Evolutionary conservation across 2,888 invertebrate species (phyloP), one percentile per base, ranked within the genome.

Genomic region (Conchocele bisecta): DNA sequence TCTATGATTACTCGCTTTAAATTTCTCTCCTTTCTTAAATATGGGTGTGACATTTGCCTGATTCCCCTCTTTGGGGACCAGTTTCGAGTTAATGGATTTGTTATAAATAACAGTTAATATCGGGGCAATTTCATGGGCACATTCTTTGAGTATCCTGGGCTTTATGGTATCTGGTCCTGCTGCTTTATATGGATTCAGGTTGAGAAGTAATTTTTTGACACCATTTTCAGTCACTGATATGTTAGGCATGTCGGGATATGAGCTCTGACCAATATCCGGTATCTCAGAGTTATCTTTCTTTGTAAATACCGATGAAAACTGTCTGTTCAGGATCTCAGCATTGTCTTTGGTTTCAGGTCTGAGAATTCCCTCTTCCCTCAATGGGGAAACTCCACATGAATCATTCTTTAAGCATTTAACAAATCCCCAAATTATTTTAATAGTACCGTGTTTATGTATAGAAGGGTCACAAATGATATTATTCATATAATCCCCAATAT

Each of bases 111-210:
- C 37, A 1, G 64, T 46, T 7, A 46, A 28, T 1, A 53, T 41
- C 9, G 39, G 60, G n/a, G 60, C 46, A 24, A 60, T 37, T 20
- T 48, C 50, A 31, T 60, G 28, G 24, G 42, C 42, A 51, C 42
- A 53, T 39, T 53, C 53, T 31, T 53, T 61, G 11, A 61, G 33
- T 24, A 61, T 53, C 3, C 53, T 37, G 3, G 51, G 26, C 13
- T 31, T 53, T 13, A 61, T 50, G 7, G 28, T 13, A 48, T 63
- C 63, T 13, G 42, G 63, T 1, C 54, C 44, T 15, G 54, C 54
- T 20, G 63, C 63, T 46, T 63, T 54, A 22, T 54, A 46, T 5
- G 54, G 54, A 24, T 54, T 63, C 6, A 63, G 44, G 39, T 54
- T 53, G 22, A 13, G 26, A 26, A 54, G 22, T 11, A 54, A 39